These are phyloP conservation scores for Orcinus orca DNA, from an alignment of 2,113 vertebrate species.

Conservation along the genomic window DNA sequence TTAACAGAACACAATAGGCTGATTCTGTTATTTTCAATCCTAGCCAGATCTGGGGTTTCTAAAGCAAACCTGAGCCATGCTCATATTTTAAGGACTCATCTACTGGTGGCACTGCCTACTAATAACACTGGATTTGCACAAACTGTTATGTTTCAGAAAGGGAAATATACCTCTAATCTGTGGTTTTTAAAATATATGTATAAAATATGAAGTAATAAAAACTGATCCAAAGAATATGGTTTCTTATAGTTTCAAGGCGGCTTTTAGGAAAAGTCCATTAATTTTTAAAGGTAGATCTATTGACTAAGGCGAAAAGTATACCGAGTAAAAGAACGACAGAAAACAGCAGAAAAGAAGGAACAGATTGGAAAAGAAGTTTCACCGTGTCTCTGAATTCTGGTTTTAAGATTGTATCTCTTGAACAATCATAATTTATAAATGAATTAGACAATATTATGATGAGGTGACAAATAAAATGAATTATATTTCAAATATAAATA, in stretches of 20 bases:
- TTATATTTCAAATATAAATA: background rate
- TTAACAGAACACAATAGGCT: background rate
- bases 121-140: slow-evolving; percentile 21
- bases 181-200: slow-evolving; percentile 51
- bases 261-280: background rate
- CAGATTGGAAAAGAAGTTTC: background rate
- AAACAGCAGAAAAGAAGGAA: background rate
- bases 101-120: background rate
- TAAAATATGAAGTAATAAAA: slow-evolving; percentile 54
- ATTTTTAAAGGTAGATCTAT: background rate
- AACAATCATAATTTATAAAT: background rate
- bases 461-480: background rate
- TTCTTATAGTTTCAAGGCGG: slow-evolving; percentile 60
- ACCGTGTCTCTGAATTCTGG: background rate
- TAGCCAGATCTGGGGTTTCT: slow-evolving; percentile 44
- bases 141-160: slow-evolving; percentile 13
- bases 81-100: background rate
- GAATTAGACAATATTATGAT: background rate
- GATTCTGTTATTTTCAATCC: background rate
- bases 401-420: background rate
- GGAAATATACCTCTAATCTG: slow-evolving; percentile 7
- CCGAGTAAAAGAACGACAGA: background rate
- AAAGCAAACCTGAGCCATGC: slow-evolving; percentile 24
- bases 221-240: slow-evolving; percentile 31
- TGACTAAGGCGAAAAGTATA: background rate